A percentile compares a stretch with the other conserved stretches of the same genome.
Conservation (phyloP, 2,888 invertebrate genomes). For the Habroteleia sp. region DNA sequence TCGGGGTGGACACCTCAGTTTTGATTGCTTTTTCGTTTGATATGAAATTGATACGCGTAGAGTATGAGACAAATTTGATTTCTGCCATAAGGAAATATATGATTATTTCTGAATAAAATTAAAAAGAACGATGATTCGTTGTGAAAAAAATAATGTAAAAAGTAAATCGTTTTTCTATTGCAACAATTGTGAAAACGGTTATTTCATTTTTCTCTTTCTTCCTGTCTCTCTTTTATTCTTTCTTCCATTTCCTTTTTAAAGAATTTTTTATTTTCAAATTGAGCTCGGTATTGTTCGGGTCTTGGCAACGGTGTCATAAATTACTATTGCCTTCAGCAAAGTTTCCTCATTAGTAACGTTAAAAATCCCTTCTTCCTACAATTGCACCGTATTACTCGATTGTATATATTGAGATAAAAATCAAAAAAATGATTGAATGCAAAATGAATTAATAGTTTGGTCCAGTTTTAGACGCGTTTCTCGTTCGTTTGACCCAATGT, state of each 20-base stretch:
- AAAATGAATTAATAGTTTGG: slow-evolving; percentile 33
- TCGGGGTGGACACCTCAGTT: too few species aligned
- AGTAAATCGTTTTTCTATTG: background rate
- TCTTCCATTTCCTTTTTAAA: slow-evolving; percentile 10
- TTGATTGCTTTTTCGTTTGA: too few species aligned
- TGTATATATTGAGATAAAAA: slow-evolving; percentile 7
- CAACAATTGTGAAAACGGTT: slow-evolving; percentile 9
- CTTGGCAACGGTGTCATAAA: slow-evolving; percentile 50
- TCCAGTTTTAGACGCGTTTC: slow-evolving; percentile 16
- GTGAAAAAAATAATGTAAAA: too few species aligned
- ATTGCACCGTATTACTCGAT: slow-evolving; percentile 9
- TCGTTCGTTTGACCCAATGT: slow-evolving; percentile 29
- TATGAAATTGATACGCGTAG: too few species aligned
- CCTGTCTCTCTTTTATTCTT: slow-evolving; percentile 5
- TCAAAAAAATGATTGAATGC: slow-evolving; percentile 38
- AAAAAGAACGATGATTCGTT: background rate
- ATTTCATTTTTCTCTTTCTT: slow-evolving; percentile 2
- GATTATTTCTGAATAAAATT: slow-evolving; percentile 23
- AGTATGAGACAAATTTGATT: too few species aligned
- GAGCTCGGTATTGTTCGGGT: slow-evolving; percentile 28
- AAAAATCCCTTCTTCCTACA: slow-evolving; percentile 26
- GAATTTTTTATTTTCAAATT: slow-evolving; percentile 46
- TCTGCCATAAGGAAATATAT: too few species aligned
- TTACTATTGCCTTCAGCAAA: slow-evolving; percentile 44
- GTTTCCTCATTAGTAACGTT: slow-evolving; percentile 44